These are phyloP conservation scores for Solenopsis invicta DNA, from an alignment of 1,140 invertebrate genomes.

Conservation along the genomic window DNA sequence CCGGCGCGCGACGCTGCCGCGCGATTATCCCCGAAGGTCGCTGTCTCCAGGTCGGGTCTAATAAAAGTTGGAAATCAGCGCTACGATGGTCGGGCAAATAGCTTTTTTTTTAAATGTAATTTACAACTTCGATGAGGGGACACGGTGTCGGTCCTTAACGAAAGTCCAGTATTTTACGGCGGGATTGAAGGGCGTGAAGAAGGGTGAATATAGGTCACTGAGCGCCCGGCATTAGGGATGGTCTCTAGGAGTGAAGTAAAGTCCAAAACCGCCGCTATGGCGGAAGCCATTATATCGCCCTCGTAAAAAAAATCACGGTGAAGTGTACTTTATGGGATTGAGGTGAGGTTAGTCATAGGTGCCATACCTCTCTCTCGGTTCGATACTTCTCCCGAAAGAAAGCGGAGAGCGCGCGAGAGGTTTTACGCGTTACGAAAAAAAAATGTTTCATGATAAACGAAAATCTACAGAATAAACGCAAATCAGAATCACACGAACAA, in stretches of 20 bases:
- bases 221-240: not conserved
- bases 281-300: not conserved
- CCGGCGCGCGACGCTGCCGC: not conserved
- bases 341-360: not conserved
- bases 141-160: not conserved
- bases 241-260: not conserved
- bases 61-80: conserved; percentile 19
- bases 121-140: not conserved
- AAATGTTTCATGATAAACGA: not conserved
- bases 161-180: conserved; percentile 2
- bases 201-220: not conserved
- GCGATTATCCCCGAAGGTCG: conserved; percentile 9
- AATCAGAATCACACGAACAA: not conserved
- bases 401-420: not conserved
- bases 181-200: conserved; percentile 5
- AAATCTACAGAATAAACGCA: no score
- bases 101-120: not conserved
- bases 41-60: not conserved
- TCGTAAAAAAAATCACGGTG: conserved; percentile 24
- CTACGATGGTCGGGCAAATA: not conserved
- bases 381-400: not conserved
- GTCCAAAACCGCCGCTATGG: not conserved
- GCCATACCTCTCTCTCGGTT: not conserved
- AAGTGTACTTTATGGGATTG: not conserved
- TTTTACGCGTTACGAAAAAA: not conserved